phyloP scores from a whole-genome alignment of 1,140 invertebrate species.

The Cyphomyrmex costatus region DNA sequence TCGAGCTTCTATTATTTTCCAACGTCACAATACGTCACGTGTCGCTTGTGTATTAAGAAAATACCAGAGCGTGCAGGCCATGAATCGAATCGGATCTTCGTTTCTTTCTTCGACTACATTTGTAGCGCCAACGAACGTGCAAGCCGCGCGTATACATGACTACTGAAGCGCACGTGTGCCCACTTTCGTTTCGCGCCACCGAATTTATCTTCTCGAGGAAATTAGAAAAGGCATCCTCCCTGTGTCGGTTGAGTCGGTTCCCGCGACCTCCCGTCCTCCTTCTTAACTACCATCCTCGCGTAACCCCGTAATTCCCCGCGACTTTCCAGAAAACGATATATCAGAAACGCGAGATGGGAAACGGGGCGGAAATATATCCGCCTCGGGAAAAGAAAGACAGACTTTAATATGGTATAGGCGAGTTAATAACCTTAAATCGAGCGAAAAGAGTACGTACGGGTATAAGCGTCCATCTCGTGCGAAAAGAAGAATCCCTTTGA shows the following conservation, averaged over 20 bases:
- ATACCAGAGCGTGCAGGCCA: conserved; percentile 81
- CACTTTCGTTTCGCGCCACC: conserved; percentile 65
- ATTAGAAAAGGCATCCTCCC: conserved; percentile 81
- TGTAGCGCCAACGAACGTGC: not conserved
- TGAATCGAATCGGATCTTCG: conserved; percentile 82
- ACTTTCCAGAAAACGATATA: conserved; percentile 65
- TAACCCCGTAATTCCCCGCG: not conserved
- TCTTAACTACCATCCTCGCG: conserved; percentile 43
- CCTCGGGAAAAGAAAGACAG: not conserved
- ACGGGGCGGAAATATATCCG: conserved; percentile 37
- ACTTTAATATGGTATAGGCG: conserved; percentile 47
- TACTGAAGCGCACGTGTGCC: conserved; percentile 25
- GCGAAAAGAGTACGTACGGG: not conserved
- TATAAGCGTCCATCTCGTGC: conserved; percentile 43
- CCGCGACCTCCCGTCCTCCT: conserved; percentile 15
- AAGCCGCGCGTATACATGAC: not conserved
- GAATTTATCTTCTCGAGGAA: conserved; percentile 83
- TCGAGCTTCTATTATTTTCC: conserved; percentile 78
- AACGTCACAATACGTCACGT: conserved; percentile 75
- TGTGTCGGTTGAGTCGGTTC: not conserved
- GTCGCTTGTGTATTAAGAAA: conserved; percentile 82
- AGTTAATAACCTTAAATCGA: conserved; percentile 57
- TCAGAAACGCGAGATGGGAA: conserved; percentile 40
- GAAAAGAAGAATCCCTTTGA: conserved; percentile 3
- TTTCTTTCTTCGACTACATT: conserved; percentile 67